Evolutionary conservation across 2,113 vertebrate species (phyloP), one percentile per base, ranked within the genome.

Genomic region (Nicator chloris): DNA sequence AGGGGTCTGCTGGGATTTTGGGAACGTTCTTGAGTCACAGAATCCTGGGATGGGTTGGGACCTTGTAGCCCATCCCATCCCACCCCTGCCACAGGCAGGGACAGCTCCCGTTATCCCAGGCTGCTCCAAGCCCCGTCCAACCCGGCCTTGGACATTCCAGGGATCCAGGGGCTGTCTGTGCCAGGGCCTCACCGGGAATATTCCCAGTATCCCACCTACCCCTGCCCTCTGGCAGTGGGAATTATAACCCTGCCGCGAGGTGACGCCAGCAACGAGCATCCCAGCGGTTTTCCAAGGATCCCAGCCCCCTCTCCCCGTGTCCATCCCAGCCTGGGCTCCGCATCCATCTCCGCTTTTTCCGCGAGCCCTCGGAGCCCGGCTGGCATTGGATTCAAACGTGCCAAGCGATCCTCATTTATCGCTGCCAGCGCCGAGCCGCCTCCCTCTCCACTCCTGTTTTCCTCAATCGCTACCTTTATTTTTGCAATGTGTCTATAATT

Each of bases 401-500:
- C 96, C 88, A 87, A 95, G 69, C 81, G 84, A 71, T 88, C 75
- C 95, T 92, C 86, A 92, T 97, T 96, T 92, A 88, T 95, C 92
- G 94, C 95, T 89, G 91, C 93, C 96, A 93, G 88, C 96, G 79
- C 86, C 71, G 44, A 96, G 33, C 92, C 93, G 93, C 71, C 90
- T 93, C 96, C 75, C 76, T 84, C 66, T 21, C 83, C 64, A 0
- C 95, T 77, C 72, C 95, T 95, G 92, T 97, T 97, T 97, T 92
- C 59, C 97, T 96, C 96, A 94, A 82, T 76, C 95, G 82, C 97
- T 96, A 97, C 96, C 96, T 98, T 98, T 95, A 93, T 90, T 98
- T 97, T 91, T 82, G 95, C 97, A 96, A 69, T 90, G 97, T 97
- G 97, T 98, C 95, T 98, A 91, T 98, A 98, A 98, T 98, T 98